Evolutionary conservation across 1,140 invertebrate species (phyloP).

Genomic region (Bombus affinis): DNA sequence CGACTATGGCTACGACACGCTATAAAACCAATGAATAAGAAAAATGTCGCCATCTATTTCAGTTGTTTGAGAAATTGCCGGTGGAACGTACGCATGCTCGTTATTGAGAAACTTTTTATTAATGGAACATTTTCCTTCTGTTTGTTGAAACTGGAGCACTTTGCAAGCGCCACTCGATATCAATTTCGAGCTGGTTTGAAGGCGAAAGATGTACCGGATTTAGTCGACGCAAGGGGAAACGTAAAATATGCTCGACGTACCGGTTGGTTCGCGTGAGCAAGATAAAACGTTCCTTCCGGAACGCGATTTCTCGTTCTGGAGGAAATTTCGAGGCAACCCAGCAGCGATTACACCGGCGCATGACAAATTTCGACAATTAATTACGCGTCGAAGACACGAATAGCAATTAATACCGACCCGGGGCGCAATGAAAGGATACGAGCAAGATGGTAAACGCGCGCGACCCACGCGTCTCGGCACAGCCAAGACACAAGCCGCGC

Average conservation of each 20-base stretch:
- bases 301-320: not conserved
- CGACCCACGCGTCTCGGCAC: conserved; percentile 3
- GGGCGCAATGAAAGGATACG: conserved; percentile 60
- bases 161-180: not conserved
- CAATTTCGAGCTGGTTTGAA: not conserved
- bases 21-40: not conserved
- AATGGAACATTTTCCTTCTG: too few species aligned
- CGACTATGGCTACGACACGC: not conserved
- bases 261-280: conserved; percentile 25
- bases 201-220: not conserved
- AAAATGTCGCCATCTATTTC: not conserved
- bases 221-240: not conserved
- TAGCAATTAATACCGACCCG: conserved; percentile 65
- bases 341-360: conserved; percentile 29
- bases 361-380: conserved; percentile 64
- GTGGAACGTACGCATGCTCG: not conserved
- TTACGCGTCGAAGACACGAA: conserved; percentile 66
- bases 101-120: too few species aligned
- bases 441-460: conserved; percentile 50
- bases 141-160: not conserved
- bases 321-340: conserved; percentile 35
- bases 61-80: too few species aligned
- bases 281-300: conserved; percentile 39
- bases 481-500: conserved; percentile 22
- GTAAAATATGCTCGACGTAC: not conserved